Evolutionary conservation across 1,140 invertebrate species (phyloP).

Genomic region (Triops cancriformis): DNA sequence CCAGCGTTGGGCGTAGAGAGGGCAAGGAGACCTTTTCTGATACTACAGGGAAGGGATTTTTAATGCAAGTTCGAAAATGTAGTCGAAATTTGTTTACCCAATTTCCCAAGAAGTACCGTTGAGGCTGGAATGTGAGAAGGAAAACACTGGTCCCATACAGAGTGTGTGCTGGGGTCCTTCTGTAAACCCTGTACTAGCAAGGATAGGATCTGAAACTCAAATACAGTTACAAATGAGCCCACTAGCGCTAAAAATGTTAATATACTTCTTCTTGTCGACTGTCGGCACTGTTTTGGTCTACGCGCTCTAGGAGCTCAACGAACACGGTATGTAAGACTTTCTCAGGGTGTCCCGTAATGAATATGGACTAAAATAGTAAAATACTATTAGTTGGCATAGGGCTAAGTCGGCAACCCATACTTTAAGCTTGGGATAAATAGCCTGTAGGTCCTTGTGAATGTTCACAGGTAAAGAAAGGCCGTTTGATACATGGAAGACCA

Average conservation of each 20-base stretch:
- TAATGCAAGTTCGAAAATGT: neutral
- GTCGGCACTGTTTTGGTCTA: neutral
- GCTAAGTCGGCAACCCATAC: neutral
- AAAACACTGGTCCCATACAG: neutral
- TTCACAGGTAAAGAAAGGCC: neutral
- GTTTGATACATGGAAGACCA: neutral
- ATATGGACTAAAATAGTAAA: neutral
- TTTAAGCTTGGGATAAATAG: neutral
- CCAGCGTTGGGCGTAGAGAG: neutral
- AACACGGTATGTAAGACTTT: neutral
- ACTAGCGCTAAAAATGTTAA: neutral
- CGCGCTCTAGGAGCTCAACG: neutral
- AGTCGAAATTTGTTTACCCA: neutral
- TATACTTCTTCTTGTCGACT: neutral
- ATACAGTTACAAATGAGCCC: neutral
- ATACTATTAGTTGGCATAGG: neutral
- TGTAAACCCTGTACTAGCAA: neutral
- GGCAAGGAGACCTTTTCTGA: neutral
- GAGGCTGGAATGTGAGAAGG: conserved; percentile 3
- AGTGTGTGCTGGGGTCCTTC: neutral
- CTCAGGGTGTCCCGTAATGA: neutral
- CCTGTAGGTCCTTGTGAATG: neutral
- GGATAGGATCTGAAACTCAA: neutral
- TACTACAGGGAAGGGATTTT: neutral
- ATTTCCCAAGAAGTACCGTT: neutral